Base-by-base conservation (phyloP, 2,888 invertebrate species). In the Dione vanillae region DNA sequence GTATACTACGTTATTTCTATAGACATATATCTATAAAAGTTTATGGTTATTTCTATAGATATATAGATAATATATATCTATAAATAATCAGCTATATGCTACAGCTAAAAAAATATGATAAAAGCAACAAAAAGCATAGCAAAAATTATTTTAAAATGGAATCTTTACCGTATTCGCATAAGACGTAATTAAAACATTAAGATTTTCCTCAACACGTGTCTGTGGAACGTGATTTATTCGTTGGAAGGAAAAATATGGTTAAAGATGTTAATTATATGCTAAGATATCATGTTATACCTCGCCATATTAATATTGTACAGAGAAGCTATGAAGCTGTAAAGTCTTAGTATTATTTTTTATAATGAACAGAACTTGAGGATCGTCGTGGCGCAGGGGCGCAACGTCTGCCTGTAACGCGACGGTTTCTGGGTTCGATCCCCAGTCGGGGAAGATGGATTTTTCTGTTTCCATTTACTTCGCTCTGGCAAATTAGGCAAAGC, bases 151-250 rank as follows among this genome's bases (percentile, higher is more conserved):
- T 43, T 40, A 19, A 20, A 19, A 41, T 59, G 9, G 7, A 20
- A 59, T 27, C 19, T 43, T 54, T 12, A 41, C 59, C 35, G 20
- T 59, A n/a, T 41, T 20, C 20, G 14, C 20, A 43, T 20, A 14
- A 59, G 20, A 59, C 43, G 41, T 59, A 59, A 59, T 59, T 59
- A 20, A 59, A 59, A 14, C 41, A 41, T 59, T 41, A 1, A 59
- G n/a, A 41, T 45, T 62, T 62, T 62, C 62, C 62, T 62, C 62
- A 37, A 45, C 62, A 62, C 62, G 62, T 62, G 62, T 45, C 5
- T 16, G 1, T 7, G 35, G 45, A 61, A 61, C 61, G 43, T 61
- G 45, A 35, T 10, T 10, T 35, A 62, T 59, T 59, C 47, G 35
- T 19, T 62, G 59, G 41, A 20, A 59, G 59, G 59, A 59, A 59